Conservation (phyloP, 1,140 invertebrate genomes). For the Drosophila orosa region DNA sequence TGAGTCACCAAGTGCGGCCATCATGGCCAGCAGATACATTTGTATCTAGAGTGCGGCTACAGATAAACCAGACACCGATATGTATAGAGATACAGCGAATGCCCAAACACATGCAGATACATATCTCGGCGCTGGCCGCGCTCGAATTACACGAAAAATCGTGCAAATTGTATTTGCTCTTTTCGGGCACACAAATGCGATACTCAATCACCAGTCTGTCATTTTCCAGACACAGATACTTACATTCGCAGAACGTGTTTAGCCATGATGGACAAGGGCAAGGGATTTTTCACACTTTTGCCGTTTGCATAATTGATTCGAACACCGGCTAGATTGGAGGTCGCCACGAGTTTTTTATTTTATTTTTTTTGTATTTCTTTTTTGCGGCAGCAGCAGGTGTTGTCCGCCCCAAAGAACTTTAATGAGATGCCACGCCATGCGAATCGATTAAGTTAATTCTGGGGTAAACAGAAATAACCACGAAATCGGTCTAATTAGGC, state of each 20-base stretch:
- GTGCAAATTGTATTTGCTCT: conserved; percentile 79
- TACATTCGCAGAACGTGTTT: conserved; percentile 60
- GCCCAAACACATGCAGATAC: conserved; percentile 49
- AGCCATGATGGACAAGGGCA: conserved; percentile 62
- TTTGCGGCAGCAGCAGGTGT: conserved; percentile 7
- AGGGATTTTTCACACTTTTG: conserved; percentile 73
- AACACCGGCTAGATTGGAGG: conserved; percentile 44
- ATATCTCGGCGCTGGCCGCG: conserved; percentile 36
- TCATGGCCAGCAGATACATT: conserved; percentile 70
- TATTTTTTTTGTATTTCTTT: conserved; percentile 4
- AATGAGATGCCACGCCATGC: conserved; percentile 35
- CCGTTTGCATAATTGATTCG: conserved; percentile 76
- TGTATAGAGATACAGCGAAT: conserved; percentile 29
- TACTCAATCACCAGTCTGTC: conserved; percentile 56
- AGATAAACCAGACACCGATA: conserved; percentile 42
- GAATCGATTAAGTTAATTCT: conserved; percentile 32
- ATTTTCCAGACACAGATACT: conserved; percentile 56
- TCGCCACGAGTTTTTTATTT: conserved; percentile 1
- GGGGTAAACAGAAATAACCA: conserved; percentile 25
- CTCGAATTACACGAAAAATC: conserved; percentile 70
- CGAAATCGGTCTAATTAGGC: conserved; percentile 17
- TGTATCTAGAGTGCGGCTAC: conserved; percentile 39
- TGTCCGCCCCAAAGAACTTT: conserved; percentile 25
- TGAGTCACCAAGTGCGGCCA: conserved; percentile 68
- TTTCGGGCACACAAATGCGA: conserved; percentile 54